A percentile compares a stretch with the other conserved stretches of the same genome.
Conservation (phyloP, 2,113 vertebrate genomes). For the human region GRCh38 chr22:20443001-20443500, state of each 20-base stretch:
- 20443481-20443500: background rate
- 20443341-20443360: background rate
- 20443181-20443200: background rate
- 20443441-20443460: background rate
- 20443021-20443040: background rate
- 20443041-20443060: background rate
- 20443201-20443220: background rate
- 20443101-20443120: background rate
- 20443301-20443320: background rate
- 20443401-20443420: background rate
- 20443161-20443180: background rate
- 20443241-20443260: background rate
- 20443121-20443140: background rate
- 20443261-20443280: background rate
- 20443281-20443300: background rate
- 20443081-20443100: background rate
- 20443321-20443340: background rate
- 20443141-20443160: too few relatives aligned
- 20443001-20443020: background rate
- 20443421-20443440: background rate
- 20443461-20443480: background rate
- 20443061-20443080: background rate
- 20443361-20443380: background rate
- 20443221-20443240: background rate
- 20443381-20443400: background rate